Evolutionary conservation across 2,888 invertebrate species (phyloP).

Genomic region (Cheilosia scutellata): DNA sequence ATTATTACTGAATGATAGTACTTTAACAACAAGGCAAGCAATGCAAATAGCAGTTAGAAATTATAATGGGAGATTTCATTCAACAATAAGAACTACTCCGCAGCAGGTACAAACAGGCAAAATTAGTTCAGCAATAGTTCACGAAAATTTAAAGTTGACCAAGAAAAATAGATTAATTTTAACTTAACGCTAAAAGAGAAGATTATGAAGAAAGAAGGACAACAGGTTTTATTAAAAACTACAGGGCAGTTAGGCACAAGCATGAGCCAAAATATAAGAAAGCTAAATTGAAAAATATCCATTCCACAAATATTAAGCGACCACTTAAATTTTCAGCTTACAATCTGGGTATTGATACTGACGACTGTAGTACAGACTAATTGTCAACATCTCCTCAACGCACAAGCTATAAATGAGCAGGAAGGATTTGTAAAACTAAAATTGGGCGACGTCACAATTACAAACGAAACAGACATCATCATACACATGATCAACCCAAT

Average conservation of each 20-base stretch:
- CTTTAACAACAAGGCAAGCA: slow-evolving; percentile 44
- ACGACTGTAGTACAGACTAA: neutral
- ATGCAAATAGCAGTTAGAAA: slow-evolving; percentile 63
- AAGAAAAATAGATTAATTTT: slow-evolving; percentile 53
- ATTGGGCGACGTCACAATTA: neutral
- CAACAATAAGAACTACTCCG: slow-evolving; percentile 68
- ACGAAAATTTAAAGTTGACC: slow-evolving; percentile 35
- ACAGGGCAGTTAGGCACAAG: slow-evolving; percentile 24
- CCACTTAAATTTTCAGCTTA: slow-evolving; percentile 40
- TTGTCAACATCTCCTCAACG: slow-evolving; percentile 15
- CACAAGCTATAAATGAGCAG: slow-evolving; percentile 13
- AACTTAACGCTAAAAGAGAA: slow-evolving; percentile 42
- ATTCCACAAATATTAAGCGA: slow-evolving; percentile 32
- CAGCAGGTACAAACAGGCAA: slow-evolving; percentile 58
- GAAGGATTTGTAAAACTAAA: slow-evolving; percentile 17
- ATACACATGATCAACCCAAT: slow-evolving; percentile 7
- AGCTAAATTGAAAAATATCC: slow-evolving; percentile 6
- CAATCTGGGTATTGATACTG: neutral
- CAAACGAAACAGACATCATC: slow-evolving; percentile 23
- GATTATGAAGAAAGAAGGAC: slow-evolving; percentile 23
- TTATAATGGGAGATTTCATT: slow-evolving; percentile 72
- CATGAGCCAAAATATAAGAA: slow-evolving; percentile 39
- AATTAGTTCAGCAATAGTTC: slow-evolving; percentile 49
- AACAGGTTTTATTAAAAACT: slow-evolving; percentile 20
- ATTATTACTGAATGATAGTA: slow-evolving; percentile 36